These are phyloP conservation scores for Oxycera nigricornis DNA, from an alignment of 2,888 invertebrate species.

Conservation along the genomic window DNA sequence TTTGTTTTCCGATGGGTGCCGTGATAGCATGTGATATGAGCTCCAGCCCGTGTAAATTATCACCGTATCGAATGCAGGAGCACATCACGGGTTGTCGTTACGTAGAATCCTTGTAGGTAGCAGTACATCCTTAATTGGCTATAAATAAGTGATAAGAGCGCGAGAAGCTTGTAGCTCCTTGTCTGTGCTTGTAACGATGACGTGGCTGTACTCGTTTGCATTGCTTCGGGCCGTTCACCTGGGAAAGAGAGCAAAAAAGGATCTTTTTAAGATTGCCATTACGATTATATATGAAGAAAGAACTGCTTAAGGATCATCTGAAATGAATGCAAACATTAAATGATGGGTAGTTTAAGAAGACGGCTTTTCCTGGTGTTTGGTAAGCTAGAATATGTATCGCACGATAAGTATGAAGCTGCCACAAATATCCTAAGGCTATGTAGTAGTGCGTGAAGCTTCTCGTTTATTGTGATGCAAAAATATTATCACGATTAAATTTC, in stretches of 20 bases:
- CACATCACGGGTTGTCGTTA: conserved; percentile 7
- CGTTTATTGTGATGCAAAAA: no score
- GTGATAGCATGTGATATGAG: conserved; percentile 26
- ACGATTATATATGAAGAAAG: conserved; percentile 26
- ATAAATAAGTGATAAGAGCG: conserved; percentile 43
- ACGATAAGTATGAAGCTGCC: no score
- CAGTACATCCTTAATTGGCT: conserved; percentile 45
- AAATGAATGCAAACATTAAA: conserved; percentile 11
- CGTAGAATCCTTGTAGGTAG: conserved; percentile 31
- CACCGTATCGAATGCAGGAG: conserved; percentile 39
- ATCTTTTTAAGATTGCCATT: conserved; percentile 39
- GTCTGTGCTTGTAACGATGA: conserved; percentile 47
- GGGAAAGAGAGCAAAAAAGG: conserved; percentile 60
- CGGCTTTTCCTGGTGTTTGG: no score
- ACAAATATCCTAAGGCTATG: no score
- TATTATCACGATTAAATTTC: no score
- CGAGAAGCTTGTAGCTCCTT: conserved; percentile 40
- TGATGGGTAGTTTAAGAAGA: background rate
- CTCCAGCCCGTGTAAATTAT: conserved; percentile 40
- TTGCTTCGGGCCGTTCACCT: conserved; percentile 80
- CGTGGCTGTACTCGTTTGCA: conserved; percentile 76
- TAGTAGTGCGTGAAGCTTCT: no score
- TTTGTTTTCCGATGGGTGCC: conserved; percentile 33
- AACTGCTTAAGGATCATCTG: background rate
- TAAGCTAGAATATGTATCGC: no score